A percentile compares a stretch with the other conserved stretches of the same genome.
These are phyloP conservation scores for Gallirallus australis DNA, from an alignment of 2,797 vertebrate genomes.

Conservation along the genomic window DNA sequence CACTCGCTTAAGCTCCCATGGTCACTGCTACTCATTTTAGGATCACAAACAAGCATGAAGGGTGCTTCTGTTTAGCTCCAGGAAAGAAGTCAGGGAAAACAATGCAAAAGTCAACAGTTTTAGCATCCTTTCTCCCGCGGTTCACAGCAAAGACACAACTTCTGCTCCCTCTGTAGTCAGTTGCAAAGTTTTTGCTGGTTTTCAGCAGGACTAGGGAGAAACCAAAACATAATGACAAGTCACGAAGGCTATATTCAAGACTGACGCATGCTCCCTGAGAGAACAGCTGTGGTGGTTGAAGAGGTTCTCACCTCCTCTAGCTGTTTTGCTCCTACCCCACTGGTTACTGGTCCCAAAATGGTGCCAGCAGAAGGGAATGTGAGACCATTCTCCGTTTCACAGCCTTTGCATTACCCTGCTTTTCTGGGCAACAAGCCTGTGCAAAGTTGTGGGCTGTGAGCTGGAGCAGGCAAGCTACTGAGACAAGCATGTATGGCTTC, in stretches of 20 bases:
- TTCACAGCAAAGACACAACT: not conserved
- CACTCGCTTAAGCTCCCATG: not conserved
- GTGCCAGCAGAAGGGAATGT: not conserved
- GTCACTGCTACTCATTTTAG: conserved; percentile 9
- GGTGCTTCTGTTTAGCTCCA: conserved; percentile 22
- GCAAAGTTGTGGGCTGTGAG: not conserved
- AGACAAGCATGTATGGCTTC: not conserved
- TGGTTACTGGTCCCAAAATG: not conserved
- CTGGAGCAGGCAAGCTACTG: not conserved
- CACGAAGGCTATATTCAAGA: not conserved
- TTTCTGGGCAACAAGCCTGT: not conserved
- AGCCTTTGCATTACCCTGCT: not conserved
- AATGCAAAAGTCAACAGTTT: not conserved
- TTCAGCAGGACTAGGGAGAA: conserved; percentile 3
- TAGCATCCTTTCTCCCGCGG: not conserved
- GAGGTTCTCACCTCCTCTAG: not conserved
- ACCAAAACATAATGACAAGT: conserved; percentile 1
- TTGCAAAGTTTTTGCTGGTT: conserved; percentile 3
- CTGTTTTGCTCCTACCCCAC: not conserved
- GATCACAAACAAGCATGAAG: not conserved
- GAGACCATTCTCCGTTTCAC: not conserved
- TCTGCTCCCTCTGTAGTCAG: not conserved
- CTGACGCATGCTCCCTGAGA: not conserved
- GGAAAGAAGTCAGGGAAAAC: not conserved
- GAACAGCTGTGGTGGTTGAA: conserved; percentile 1